Evolutionary conservation across 92 coral and sea anemone genomes (phyloP).

Genomic region (Porites divaricata): DNA sequence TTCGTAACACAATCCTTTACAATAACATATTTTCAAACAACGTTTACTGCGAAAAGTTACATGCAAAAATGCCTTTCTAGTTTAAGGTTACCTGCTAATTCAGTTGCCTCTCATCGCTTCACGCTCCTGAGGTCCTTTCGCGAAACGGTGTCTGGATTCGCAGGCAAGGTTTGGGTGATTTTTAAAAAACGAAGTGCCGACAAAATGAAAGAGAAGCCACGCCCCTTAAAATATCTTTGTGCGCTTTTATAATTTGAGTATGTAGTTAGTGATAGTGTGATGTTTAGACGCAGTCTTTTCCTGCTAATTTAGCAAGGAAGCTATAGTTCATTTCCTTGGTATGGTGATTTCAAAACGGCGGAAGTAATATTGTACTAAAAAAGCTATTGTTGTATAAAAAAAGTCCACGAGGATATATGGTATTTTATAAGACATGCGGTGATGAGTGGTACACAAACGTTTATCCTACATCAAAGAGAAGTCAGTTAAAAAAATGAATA

Average conservation of each 20-base stretch:
- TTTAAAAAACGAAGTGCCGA: too few relatives aligned
- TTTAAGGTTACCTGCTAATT: too few relatives aligned
- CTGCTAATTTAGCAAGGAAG: conserved; percentile 19
- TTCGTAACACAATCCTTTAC: too few relatives aligned
- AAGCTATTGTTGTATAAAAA: not conserved
- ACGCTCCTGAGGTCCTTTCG: too few relatives aligned
- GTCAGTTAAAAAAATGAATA: not conserved
- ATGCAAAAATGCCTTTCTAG: too few relatives aligned
- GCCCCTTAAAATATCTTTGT: too few relatives aligned
- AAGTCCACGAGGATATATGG: not conserved
- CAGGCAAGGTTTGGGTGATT: too few relatives aligned
- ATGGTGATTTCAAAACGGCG: conserved; percentile 27
- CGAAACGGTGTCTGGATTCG: too few relatives aligned
- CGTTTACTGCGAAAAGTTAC: too few relatives aligned
- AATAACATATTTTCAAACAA: too few relatives aligned
- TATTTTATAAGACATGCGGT: not conserved
- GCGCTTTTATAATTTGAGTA: not conserved
- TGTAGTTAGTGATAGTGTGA: not conserved
- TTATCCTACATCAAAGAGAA: too few relatives aligned
- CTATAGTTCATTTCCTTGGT: conserved; percentile 1
- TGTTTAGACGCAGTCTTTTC: not conserved
- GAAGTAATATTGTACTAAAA: conserved; percentile 1
- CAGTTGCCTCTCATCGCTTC: too few relatives aligned
- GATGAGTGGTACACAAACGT: not conserved
- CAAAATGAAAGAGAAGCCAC: not conserved